phyloP scores from a whole-genome alignment of 1,140 invertebrate species.

The Heliconius himera region DNA sequence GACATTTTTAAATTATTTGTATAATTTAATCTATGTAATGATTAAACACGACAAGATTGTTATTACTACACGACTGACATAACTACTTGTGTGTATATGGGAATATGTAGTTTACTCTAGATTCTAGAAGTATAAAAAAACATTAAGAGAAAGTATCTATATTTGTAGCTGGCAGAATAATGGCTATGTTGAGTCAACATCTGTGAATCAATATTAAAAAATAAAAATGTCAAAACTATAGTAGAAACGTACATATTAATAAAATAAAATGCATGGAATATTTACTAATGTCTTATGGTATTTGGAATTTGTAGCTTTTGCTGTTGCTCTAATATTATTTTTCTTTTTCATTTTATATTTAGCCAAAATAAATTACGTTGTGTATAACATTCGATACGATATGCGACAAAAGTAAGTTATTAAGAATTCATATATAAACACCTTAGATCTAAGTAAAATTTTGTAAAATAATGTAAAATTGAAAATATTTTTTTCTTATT shows the following conservation, averaged over 20 bases:
- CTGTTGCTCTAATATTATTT: conserved; percentile 55
- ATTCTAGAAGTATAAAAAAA: neutral
- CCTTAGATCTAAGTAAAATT: too few species aligned
- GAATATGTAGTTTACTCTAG: too few species aligned
- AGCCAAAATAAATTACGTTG: conserved; percentile 59
- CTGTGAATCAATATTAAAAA: neutral
- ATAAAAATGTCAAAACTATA: neutral
- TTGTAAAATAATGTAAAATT: too few species aligned
- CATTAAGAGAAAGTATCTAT: neutral
- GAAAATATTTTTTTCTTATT: too few species aligned
- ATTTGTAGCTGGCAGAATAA: neutral
- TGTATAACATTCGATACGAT: conserved; percentile 60
- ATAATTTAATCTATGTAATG: too few species aligned
- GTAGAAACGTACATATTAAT: conserved; percentile 14
- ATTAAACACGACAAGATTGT: too few species aligned
- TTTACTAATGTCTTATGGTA: conserved; percentile 70
- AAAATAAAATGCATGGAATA: conserved; percentile 53
- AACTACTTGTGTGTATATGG: too few species aligned
- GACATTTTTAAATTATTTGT: too few species aligned
- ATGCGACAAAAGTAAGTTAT: conserved; percentile 63
- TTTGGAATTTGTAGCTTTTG: conserved; percentile 68
- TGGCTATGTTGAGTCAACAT: neutral
- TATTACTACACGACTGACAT: too few species aligned
- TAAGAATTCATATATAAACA: too few species aligned
- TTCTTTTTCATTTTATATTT: conserved; percentile 66